phyloP scores from a whole-genome alignment of 2,797 vertebrate genomes.

The Nothura maculosa region DNA sequence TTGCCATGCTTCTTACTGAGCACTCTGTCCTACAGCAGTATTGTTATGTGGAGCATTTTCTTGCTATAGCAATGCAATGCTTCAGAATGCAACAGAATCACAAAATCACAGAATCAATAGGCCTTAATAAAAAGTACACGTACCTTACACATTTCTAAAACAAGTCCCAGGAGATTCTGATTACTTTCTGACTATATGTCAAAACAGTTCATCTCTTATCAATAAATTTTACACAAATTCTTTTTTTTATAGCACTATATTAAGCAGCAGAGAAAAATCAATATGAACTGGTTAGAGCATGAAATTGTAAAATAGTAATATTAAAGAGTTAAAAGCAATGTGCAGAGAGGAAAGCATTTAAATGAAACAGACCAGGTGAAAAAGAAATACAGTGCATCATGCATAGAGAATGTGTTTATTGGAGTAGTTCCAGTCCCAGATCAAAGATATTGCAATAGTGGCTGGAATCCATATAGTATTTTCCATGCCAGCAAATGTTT shows the following conservation, averaged over 20 bases:
- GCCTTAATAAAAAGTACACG: background rate
- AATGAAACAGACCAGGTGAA: constrained; percentile 48
- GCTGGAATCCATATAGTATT: constrained; percentile 36
- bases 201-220: background rate
- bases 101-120: too few species aligned
- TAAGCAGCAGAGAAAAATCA: background rate
- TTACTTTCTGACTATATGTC: background rate
- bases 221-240: background rate
- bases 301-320: background rate
- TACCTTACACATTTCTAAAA: background rate
- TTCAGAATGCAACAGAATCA: background rate
- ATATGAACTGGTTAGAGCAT: background rate
- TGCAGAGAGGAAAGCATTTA: background rate
- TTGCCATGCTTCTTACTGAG: fast-evolving
- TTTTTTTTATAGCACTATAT: background rate
- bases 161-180: background rate
- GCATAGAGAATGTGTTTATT: constrained; percentile 62
- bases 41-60: background rate
- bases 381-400: constrained; percentile 46
- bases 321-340: constrained; percentile 2
- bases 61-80: background rate
- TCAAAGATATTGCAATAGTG: constrained; percentile 54
- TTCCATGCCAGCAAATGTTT: constrained; percentile 50
- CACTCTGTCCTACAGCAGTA: background rate
- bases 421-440: constrained; percentile 44